These are phyloP conservation scores for Prunella fulvescens DNA, from an alignment of 2,113 vertebrate species.

Conservation along the genomic window DNA sequence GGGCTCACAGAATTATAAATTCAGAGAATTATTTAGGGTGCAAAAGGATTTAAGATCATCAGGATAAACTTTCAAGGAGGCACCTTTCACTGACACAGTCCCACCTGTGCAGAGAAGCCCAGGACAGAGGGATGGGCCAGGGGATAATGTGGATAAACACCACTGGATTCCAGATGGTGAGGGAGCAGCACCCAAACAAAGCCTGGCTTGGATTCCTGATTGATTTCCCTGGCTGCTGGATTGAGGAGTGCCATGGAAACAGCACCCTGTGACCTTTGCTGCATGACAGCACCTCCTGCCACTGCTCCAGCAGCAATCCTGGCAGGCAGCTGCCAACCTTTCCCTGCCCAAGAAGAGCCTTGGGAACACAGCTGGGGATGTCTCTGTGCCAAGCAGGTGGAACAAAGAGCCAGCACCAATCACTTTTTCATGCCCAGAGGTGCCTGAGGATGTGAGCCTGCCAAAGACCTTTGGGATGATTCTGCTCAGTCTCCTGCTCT, in stretches of 20 bases:
- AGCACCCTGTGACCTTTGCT: background rate
- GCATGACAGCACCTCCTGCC: background rate
- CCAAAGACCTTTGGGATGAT: background rate
- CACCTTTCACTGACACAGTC: background rate
- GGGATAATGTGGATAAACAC: background rate
- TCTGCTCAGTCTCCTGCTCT: background rate
- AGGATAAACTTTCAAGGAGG: background rate
- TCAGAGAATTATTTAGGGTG: background rate
- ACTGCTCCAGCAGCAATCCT: background rate
- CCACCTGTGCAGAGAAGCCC: background rate
- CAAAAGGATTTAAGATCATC: background rate
- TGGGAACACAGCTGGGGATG: background rate
- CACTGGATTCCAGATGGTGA: background rate
- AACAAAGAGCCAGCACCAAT: background rate
- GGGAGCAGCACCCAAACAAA: background rate
- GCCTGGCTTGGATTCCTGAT: background rate
- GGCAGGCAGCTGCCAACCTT: background rate
- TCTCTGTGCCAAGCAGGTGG: background rate
- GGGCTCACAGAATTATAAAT: background rate
- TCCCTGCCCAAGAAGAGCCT: background rate
- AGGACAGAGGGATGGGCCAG: background rate
- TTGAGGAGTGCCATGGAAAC: background rate
- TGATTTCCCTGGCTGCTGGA: background rate
- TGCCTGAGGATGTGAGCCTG: background rate
- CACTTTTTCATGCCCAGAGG: background rate